Percentiles rank a stretch among this genome's conserved stretches.
phyloP scores from a whole-genome alignment of 2,797 vertebrate genomes.

The Cossypha niveicapilla region DNA sequence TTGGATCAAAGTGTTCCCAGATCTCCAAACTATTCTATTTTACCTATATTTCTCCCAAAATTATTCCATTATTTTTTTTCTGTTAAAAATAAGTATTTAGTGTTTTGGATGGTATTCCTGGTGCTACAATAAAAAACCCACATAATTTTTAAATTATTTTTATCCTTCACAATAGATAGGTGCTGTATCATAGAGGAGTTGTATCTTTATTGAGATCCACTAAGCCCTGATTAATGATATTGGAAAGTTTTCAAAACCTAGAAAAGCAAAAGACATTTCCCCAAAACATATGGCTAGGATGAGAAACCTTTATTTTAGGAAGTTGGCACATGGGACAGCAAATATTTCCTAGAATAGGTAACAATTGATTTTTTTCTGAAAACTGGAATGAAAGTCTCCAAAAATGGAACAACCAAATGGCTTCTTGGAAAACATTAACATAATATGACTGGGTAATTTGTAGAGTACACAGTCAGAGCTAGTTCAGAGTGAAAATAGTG shows the following conservation, averaged over 20 bases:
- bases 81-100: background rate
- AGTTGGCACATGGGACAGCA: rapidly evolving
- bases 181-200: background rate
- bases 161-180: background rate
- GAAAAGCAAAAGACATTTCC: background rate
- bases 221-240: background rate
- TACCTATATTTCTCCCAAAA: background rate
- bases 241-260: background rate
- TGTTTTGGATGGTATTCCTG: background rate
- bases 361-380: background rate
- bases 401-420: background rate
- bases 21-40: background rate
- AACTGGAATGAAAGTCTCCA: background rate
- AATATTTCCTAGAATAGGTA: background rate
- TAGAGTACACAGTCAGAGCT: background rate
- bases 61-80: background rate
- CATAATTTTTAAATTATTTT: background rate
- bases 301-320: background rate
- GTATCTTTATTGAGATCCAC: background rate
- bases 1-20: background rate
- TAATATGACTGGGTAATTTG: background rate
- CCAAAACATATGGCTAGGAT: background rate
- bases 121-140: background rate
- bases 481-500: background rate
- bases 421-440: background rate